Evolutionary conservation across 2,888 invertebrate genomes (phyloP).

Genomic region (Pyrrhosoma nymphula): DNA sequence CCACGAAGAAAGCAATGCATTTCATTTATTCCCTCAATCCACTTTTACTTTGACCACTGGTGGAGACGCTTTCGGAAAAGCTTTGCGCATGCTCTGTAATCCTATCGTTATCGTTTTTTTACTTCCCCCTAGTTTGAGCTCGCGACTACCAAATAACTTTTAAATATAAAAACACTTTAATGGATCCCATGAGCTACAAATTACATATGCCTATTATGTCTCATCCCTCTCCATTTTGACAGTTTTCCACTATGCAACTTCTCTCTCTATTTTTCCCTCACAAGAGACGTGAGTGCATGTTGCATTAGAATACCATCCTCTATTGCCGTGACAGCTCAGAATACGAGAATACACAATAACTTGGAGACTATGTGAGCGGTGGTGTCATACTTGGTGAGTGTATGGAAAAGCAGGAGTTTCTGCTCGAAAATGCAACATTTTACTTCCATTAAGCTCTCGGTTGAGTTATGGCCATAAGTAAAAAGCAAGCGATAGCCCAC

Average conservation of each 20-base stretch:
- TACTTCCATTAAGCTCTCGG: too few relatives aligned
- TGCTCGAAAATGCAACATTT: too few relatives aligned
- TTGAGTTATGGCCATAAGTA: too few relatives aligned
- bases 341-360: neutral
- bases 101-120: neutral
- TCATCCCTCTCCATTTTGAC: neutral
- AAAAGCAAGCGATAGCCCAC: too few relatives aligned
- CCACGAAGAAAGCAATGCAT: neutral
- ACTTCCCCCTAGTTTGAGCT: neutral
- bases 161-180: neutral
- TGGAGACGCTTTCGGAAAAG: neutral
- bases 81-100: neutral
- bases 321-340: too few relatives aligned
- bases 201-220: neutral
- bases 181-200: neutral
- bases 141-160: neutral
- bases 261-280: neutral
- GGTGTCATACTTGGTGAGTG: neutral
- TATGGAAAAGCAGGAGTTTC: neutral
- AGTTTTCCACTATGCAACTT: neutral
- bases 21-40: slow-evolving; percentile 29
- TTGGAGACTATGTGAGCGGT: too few relatives aligned
- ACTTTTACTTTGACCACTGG: neutral
- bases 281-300: neutral
- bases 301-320: neutral